Evolutionary conservation across 1,140 invertebrate species (phyloP), one percentile per base, ranked within the genome.

Genomic region (Vanessa tameamea): DNA sequence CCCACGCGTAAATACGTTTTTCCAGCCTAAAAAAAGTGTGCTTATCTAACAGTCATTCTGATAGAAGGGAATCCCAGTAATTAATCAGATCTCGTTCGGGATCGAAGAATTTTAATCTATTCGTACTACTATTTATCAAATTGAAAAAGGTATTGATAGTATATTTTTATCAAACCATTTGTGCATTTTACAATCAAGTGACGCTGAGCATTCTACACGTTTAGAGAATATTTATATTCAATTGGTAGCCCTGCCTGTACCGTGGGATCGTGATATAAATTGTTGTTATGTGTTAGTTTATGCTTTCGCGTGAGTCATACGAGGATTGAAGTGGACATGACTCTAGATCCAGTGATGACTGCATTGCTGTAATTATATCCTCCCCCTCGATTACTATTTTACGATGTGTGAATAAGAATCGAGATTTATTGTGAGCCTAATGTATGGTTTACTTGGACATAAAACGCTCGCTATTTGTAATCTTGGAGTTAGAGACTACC

Each of bases 171-270:
- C 1, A 9, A 11, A 43, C 7, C 7, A 11, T 43, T 43, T 43
- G 7, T 43, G 37, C 9, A 43, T 9, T 9, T 9, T 9, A 43
- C 37, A 43, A 26, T 26, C 53, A 61, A 61, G 26, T 37, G 23
- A 7, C 15, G 12, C 14, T 2, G 23, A 61, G 31, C 14, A 69
- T 16, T 26, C 37, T 47, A 61, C 57, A 47, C 37, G 55, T 50
- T 69, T 69, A 69, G 43, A 48, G 67, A 55, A 69, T 37, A 69
- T 69, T 61, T 63, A 50, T 69, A 69, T 69, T 61, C 68, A 69
- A 16, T 23, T 48, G 68, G 43, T 47, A 69, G 57, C 68, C 68
- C 68, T 69, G 47, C 57, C 23, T 14, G 47, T 13, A 63, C 23
- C 57, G 68, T 69, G 57, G 68, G 47, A 69, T 69, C 68, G 55